A percentile compares a stretch with the other conserved stretches of the same genome.
phyloP scores from a whole-genome alignment of 2,113 vertebrate species.

The Corythornis madagascariensis region DNA sequence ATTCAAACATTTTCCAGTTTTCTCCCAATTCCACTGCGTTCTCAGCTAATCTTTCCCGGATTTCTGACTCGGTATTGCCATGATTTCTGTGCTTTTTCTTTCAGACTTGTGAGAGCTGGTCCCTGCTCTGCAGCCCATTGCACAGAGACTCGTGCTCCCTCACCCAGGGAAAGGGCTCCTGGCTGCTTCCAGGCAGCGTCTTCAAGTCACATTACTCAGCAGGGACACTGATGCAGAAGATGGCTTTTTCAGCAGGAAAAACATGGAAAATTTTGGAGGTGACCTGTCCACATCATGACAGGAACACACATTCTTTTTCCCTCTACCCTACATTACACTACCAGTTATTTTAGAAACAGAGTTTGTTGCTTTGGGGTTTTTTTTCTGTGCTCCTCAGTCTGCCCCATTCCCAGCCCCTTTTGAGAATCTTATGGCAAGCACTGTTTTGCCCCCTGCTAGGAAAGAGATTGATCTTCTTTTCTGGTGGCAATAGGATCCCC shows the following conservation, averaged over 20 bases:
- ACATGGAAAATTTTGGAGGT: not conserved
- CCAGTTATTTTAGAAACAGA: not conserved
- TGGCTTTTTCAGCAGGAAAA: not conserved
- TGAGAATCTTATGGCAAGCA: not conserved
- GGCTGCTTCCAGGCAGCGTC: not conserved
- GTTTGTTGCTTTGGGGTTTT: not conserved
- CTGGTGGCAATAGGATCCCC: not conserved
- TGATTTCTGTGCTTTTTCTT: not conserved
- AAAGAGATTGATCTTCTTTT: not conserved
- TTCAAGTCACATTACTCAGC: fast-evolving
- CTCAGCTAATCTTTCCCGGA: not conserved
- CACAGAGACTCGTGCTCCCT: not conserved
- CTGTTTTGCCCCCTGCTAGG: not conserved
- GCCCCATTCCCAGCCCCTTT: not conserved
- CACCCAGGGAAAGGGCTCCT: not conserved
- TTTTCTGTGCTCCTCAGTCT: not conserved
- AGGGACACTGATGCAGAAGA: no score
- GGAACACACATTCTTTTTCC: not conserved
- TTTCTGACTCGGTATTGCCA: not conserved
- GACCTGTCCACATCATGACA: not conserved
- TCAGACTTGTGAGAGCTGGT: not conserved
- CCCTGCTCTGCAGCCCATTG: not conserved
- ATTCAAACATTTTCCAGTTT: not conserved
- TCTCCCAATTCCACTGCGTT: not conserved
- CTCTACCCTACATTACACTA: not conserved